Percentiles rank a stretch among this genome's conserved stretches.
Conservation (phyloP, 1,140 invertebrate species). For the Ceratoteleas bidentatus region DNA sequence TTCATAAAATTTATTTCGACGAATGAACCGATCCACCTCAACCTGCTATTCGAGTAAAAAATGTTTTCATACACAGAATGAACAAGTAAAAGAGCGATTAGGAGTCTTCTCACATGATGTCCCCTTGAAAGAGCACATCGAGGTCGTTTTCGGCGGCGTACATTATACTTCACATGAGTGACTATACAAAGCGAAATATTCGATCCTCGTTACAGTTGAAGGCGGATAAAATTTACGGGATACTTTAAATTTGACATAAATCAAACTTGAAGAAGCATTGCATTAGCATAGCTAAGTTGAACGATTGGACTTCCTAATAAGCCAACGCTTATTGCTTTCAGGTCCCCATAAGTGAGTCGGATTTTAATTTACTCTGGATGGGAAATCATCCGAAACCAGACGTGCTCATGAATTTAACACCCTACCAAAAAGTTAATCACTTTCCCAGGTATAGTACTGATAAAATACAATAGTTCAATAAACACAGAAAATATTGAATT, state of each 20-base stretch:
- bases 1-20: too few relatives aligned
- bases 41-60: slow-evolving; percentile 8
- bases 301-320: too few relatives aligned
- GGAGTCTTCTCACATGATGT: slow-evolving; percentile 44
- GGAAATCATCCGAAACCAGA: slow-evolving; percentile 95
- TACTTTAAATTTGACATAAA: slow-evolving; percentile 1
- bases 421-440: slow-evolving; percentile 96
- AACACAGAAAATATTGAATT: too few relatives aligned
- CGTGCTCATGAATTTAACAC: slow-evolving; percentile 88
- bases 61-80: slow-evolving; percentile 15
- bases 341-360: slow-evolving; percentile 82
- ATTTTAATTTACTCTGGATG: slow-evolving; percentile 95
- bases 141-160: slow-evolving; percentile 29
- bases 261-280: slow-evolving; percentile 1
- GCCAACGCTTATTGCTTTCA: slow-evolving; percentile 60
- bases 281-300: too few relatives aligned
- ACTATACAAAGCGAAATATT: slow-evolving; percentile 53
- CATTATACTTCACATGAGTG: slow-evolving; percentile 25
- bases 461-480: too few relatives aligned
- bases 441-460: slow-evolving; percentile 95
- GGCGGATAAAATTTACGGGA: neutral
- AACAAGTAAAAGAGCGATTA: slow-evolving; percentile 29
- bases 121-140: slow-evolving; percentile 46
- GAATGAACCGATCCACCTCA: neutral
- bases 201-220: slow-evolving; percentile 12